These are phyloP conservation scores for Sakesphorus luctuosus DNA, from an alignment of 2,113 vertebrate genomes.

Conservation along the genomic window DNA sequence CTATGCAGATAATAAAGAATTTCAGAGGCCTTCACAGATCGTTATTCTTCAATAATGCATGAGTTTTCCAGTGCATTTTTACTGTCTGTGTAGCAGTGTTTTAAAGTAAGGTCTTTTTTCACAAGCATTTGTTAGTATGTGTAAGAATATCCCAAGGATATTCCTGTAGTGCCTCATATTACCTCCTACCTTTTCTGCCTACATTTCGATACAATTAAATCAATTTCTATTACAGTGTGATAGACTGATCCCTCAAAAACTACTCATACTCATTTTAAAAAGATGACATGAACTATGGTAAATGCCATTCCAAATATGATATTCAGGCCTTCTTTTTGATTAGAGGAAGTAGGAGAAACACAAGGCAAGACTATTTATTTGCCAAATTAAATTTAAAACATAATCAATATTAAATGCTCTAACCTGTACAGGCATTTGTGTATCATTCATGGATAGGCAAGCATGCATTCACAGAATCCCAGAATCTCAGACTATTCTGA, in stretches of 20 bases:
- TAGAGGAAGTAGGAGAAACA: not conserved
- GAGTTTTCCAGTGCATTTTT: not conserved
- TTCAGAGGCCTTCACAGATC: not conserved
- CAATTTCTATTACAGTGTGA: not conserved
- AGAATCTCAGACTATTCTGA: too few species aligned
- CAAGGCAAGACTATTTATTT: not conserved
- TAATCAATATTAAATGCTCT: not conserved
- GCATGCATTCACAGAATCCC: not conserved
- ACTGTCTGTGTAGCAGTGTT: not conserved
- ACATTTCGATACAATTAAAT: conserved; percentile 6
- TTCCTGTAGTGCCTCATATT: not conserved
- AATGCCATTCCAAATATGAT: not conserved
- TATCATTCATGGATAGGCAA: not conserved
- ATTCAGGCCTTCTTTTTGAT: not conserved
- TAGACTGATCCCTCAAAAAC: not conserved
- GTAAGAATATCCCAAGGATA: not conserved
- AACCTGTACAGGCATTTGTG: not conserved
- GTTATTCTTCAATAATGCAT: not conserved
- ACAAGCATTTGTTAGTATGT: not conserved
- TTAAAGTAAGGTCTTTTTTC: not conserved
- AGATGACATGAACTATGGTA: not conserved
- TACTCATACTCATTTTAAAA: not conserved
- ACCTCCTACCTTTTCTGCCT: conserved; percentile 3
- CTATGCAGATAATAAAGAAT: not conserved
- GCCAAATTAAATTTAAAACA: not conserved